Evolutionary conservation across 2,888 invertebrate genomes (phyloP), one percentile per base, ranked within the genome.

Genomic region (Conops quadrifasciatus): DNA sequence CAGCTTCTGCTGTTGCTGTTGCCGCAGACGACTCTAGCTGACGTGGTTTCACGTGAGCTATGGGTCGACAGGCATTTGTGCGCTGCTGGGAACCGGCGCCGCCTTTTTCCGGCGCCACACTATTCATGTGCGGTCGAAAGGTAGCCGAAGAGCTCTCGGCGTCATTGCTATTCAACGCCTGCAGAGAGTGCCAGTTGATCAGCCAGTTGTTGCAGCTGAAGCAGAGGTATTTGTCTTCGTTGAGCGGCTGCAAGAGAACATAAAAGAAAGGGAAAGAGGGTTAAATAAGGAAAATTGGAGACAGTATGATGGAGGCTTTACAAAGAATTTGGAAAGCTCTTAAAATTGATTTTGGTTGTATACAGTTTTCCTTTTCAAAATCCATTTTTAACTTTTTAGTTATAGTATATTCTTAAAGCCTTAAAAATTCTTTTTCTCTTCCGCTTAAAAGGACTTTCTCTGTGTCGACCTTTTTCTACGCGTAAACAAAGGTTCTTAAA

Each of bases 161-260:
- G 75, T 84, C 84, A 73, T 84, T 84, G 78, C 83, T 83, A 74
- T 85, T 85, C 21, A 83, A 70, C 45, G 84, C 82, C 76, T 85
- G 84, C 73, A 86, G 75, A 45, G 85, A 86, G 68, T 86, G 84
- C 86, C 86, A 86, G 72, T 86, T 86, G 69, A 86, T 85, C 1
- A 86, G 79, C 85, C 85, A 86, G 73, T 86, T 86, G 78, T 86
- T 86, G 78, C 86, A 86, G 74, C 84, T 84, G 74, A 82, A 86
- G 79, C 86, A 86, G 45, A 86, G 79, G 73, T 83, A 86, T 78
- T 85, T 86, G 72, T 86, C 85, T 74, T 86, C 85, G 72, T 85
- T 84, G 24, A 84, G 73, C 0, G 86, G 85, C 86, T 86, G 77
- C 11, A 83, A 80, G 30, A 47, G 47, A 63, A 36, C n/a, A n/a